A percentile compares a stretch with the other conserved stretches of the same genome.
Evolutionary conservation across 92 coral and sea anemone species (phyloP).

Genomic region (Umimayanthus chanpuru): DNA sequence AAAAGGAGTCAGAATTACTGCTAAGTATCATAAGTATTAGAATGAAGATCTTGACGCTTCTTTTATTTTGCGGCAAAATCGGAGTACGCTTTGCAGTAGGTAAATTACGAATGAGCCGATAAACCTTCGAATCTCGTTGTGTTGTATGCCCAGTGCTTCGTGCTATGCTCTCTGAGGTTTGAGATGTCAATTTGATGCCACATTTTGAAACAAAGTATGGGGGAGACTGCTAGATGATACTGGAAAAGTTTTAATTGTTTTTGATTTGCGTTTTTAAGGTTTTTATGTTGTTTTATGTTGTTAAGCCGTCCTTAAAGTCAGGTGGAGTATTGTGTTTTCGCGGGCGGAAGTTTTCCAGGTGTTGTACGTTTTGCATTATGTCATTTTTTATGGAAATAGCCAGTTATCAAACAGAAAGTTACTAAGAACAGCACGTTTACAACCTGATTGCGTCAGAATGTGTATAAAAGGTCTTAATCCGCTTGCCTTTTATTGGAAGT

Average conservation of each 20-base stretch:
- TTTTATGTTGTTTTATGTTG: too few relatives aligned
- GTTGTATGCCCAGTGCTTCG: not conserved
- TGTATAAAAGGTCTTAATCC: not conserved
- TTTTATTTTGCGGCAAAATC: too few relatives aligned
- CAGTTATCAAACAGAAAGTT: constrained; percentile 16
- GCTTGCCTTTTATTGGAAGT: constrained; percentile 25
- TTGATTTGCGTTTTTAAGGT: not conserved
- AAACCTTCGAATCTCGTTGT: not conserved
- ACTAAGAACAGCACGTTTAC: not conserved
- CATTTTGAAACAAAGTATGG: not conserved
- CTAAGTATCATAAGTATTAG: too few relatives aligned
- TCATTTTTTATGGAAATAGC: not conserved
- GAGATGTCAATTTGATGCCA: not conserved
- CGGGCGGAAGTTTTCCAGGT: not conserved
- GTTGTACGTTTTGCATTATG: too few relatives aligned
- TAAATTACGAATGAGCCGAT: not conserved
- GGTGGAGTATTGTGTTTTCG: not conserved
- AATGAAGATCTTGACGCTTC: not conserved
- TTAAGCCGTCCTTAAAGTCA: not conserved
- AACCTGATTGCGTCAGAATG: constrained; percentile 13
- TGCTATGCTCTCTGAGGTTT: not conserved
- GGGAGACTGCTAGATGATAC: not conserved
- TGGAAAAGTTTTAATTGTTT: not conserved
- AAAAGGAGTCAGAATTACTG: not conserved
- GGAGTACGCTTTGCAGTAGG: not conserved